Conservation (phyloP, 2,888 invertebrate species). For the Latheticus oryzae region DNA sequence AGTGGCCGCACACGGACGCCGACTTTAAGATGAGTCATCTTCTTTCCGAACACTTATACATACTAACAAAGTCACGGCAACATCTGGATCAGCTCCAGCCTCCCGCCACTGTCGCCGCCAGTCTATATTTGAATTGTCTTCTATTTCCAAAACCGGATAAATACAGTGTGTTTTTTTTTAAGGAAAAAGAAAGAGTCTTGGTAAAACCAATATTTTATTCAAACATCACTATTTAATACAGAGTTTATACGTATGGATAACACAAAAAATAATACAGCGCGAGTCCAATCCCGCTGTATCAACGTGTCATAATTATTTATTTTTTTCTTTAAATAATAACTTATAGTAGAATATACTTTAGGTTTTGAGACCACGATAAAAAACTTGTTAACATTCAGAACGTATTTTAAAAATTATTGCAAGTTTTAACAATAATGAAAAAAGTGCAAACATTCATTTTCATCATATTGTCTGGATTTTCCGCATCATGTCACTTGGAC, state of each 20-base stretch:
- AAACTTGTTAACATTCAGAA: constrained; percentile 49
- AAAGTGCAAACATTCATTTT: constrained; percentile 34
- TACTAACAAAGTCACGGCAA: constrained; percentile 27
- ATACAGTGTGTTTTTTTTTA: constrained; percentile 1
- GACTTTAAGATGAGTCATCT: constrained; percentile 74
- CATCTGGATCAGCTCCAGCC: constrained; percentile 42
- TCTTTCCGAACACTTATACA: constrained; percentile 32
- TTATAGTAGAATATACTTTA: constrained; percentile 56
- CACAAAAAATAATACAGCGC: constrained; percentile 60
- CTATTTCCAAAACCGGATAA: constrained; percentile 21
- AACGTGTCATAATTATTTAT: constrained; percentile 41
- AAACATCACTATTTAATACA: constrained; percentile 64
- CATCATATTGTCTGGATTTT: constrained; percentile 31
- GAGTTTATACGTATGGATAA: constrained; percentile 62
- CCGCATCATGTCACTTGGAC: constrained; percentile 24
- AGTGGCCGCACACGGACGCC: constrained; percentile 74
- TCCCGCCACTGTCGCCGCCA: constrained; percentile 38
- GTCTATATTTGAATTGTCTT: constrained; percentile 41
- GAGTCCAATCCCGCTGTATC: constrained; percentile 52
- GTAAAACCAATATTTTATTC: constrained; percentile 63
- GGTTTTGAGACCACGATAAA: constrained; percentile 59
- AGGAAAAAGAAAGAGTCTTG: constrained; percentile 16
- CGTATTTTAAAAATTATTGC: constrained; percentile 45
- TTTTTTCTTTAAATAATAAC: constrained; percentile 56
- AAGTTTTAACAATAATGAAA: constrained; percentile 46